Percentiles rank a stretch among this genome's conserved stretches.
These are phyloP conservation scores for Phaethornis superciliosus DNA, from an alignment of 2,113 vertebrate species.

Conservation along the genomic window DNA sequence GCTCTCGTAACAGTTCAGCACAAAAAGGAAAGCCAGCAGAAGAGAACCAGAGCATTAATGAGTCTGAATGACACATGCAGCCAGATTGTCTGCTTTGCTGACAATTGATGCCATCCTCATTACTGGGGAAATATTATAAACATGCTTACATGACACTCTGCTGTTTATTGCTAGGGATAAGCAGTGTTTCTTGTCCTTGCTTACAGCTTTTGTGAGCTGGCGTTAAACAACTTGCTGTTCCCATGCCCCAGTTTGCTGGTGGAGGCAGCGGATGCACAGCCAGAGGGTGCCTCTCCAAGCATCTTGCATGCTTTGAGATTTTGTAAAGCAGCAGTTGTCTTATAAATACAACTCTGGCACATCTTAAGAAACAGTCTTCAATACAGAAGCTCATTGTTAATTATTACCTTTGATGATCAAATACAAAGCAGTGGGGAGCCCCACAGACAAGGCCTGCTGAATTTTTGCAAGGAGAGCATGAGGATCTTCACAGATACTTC, in stretches of 20 bases:
- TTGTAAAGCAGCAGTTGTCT: not conserved
- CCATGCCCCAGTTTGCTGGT: not conserved
- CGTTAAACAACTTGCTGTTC: slow-evolving; percentile 10
- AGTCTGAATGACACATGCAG: slow-evolving; percentile 52
- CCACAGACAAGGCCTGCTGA: not conserved
- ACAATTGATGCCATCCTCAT: slow-evolving; percentile 50
- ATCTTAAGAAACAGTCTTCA: not conserved
- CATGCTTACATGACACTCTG: not conserved
- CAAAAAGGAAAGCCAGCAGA: slow-evolving; percentile 12
- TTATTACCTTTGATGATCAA: not conserved
- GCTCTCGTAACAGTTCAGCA: not conserved
- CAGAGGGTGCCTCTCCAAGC: not conserved
- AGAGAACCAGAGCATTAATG: not conserved
- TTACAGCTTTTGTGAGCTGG: not conserved
- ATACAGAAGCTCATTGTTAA: not conserved
- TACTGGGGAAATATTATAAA: slow-evolving; percentile 24
- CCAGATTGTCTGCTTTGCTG: slow-evolving; percentile 49
- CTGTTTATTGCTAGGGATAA: slow-evolving; percentile 32
- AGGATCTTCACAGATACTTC: not conserved
- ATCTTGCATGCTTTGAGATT: not conserved
- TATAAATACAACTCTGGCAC: not conserved
- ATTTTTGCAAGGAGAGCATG: fast-evolving
- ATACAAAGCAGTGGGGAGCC: not conserved
- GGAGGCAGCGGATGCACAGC: not conserved
- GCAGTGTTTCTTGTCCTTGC: not conserved